Evolutionary conservation across 2,888 invertebrate genomes (phyloP), one percentile per base, ranked within the genome.

Genomic region (Habrosyne pyritoides): DNA sequence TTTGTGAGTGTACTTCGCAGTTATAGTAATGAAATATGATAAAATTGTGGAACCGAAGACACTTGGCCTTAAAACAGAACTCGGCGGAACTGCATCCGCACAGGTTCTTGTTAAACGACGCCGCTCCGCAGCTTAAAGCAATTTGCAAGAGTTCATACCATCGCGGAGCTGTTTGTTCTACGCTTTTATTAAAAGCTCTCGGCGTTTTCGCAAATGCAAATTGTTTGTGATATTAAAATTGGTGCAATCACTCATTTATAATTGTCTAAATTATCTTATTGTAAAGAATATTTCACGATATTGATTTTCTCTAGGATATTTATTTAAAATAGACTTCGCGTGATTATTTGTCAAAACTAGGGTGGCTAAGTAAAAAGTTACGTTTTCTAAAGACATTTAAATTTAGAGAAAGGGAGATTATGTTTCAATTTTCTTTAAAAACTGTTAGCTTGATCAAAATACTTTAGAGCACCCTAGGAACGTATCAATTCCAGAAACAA

Each of bases 101-200:
- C 83, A 78, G 83, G 84, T 84, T 81, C 84, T 84, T 89, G 89
- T 89, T 81, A 81, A 83, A 83, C 84, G 84, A 82, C 74, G 81
- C 86, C 86, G 81, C 84, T 81, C 80, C 77, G 83, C 78, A 84
- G 89, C 90, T 89, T 88, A 87, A 79, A 88, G 87, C 86, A 90
- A 89, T 90, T 90, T 89, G 90, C 90, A 86, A 86, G 86, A 89
- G 87, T 86, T 88, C 81, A 79, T 79, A 81, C 79, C 81, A 81
- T 76, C 76, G 80, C 73, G 71, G 78, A 75, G 77, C 77, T 84
- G 84, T 87, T 85, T 84, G 82, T 81, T 81, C 77, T 79, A 75
- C 79, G 82, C 81, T 87, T 87, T 89, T 88, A 87, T 87, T 87
- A 87, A 87, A 88, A 81, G 83, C 83, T 75, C 78, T 77, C 58